A percentile compares a stretch with the other conserved stretches of the same genome.
Evolutionary conservation across 2,888 invertebrate genomes (phyloP).

Genomic region (Microchrysa polita): DNA sequence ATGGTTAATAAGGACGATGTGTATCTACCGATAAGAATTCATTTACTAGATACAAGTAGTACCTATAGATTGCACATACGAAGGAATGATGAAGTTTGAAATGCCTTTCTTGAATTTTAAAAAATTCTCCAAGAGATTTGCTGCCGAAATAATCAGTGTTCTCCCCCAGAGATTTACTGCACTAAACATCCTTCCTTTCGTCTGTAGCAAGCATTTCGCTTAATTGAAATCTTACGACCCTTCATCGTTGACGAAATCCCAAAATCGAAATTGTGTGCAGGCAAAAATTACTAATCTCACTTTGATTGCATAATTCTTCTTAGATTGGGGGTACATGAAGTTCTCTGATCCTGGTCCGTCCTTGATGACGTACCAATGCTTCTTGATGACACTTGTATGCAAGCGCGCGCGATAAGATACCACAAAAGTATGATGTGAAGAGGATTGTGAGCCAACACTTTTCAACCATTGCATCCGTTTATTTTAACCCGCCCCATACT

Average conservation of each 20-base stretch:
- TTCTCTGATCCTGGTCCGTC: not conserved
- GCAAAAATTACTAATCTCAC: slow-evolving; percentile 44
- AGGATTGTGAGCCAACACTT: slow-evolving; percentile 41
- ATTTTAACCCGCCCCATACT: slow-evolving; percentile 4
- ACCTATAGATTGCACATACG: too few species aligned
- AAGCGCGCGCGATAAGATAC: slow-evolving; percentile 36
- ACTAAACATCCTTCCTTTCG: too few species aligned
- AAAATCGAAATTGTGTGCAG: slow-evolving; percentile 10
- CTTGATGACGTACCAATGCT: slow-evolving; percentile 25
- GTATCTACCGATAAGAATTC: too few species aligned
- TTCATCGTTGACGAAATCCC: slow-evolving; percentile 15
- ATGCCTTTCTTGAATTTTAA: too few species aligned
- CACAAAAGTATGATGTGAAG: slow-evolving; percentile 16
- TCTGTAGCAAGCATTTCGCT: too few species aligned
- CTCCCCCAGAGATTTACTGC: too few species aligned
- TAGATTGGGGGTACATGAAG: slow-evolving; percentile 38
- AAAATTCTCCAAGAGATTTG: too few species aligned
- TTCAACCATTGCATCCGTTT: slow-evolving; percentile 33
- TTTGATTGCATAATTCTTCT: slow-evolving; percentile 49
- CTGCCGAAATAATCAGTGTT: too few species aligned
- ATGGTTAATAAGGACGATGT: not conserved
- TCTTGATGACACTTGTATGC: slow-evolving; percentile 30
- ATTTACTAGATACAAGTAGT: too few species aligned
- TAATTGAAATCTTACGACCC: slow-evolving; percentile 29
- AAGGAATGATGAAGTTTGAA: too few species aligned